These are phyloP conservation scores for Drosophila fulvimacula DNA, from an alignment of 2,888 invertebrate species.

Conservation along the genomic window DNA sequence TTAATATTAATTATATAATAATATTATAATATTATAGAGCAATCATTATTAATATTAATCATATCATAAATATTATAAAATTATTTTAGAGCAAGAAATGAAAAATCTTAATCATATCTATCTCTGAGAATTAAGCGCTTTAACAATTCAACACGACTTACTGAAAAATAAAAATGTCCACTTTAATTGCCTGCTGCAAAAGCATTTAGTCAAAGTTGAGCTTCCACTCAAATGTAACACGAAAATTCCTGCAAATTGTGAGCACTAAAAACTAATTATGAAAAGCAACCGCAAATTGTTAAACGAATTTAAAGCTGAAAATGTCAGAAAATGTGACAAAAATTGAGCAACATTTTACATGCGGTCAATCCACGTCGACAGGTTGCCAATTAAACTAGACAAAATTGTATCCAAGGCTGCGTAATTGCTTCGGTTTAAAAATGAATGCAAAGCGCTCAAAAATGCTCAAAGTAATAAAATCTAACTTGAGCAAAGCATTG, in stretches of 20 bases:
- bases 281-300: constrained; percentile 64
- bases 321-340: constrained; percentile 25
- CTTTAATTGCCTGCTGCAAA: not conserved
- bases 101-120: no score
- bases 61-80: no score
- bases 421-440: constrained; percentile 73
- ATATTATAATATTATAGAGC: no score
- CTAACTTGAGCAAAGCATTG: constrained; percentile 29
- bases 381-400: constrained; percentile 62
- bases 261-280: constrained; percentile 48
- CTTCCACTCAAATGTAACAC: constrained; percentile 16
- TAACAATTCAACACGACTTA: not conserved
- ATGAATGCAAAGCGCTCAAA: constrained; percentile 65
- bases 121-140: not conserved
- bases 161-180: no score
- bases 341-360: constrained; percentile 33
- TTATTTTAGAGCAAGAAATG: no score
- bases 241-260: constrained; percentile 12
- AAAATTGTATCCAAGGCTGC: constrained; percentile 42
- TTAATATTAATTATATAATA: no score
- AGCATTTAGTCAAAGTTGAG: no score
- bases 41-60: no score
- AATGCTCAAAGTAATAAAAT: constrained; percentile 72
- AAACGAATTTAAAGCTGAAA: constrained; percentile 39
- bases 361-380: constrained; percentile 8